Conservation (phyloP, 2,797 vertebrate genomes). For the Myotis myotis region DNA sequence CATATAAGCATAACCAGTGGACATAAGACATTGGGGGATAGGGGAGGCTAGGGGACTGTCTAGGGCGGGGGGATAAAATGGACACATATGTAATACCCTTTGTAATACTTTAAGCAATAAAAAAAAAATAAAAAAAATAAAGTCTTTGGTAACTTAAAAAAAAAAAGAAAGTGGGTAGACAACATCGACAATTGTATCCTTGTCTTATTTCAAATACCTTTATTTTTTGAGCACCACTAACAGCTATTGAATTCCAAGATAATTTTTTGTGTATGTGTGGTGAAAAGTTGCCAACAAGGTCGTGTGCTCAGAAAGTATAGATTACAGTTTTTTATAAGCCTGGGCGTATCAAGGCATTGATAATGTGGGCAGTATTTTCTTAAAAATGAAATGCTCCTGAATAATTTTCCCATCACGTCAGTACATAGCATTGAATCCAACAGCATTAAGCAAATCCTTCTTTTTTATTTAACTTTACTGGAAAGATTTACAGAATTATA, state of each 20-base stretch:
- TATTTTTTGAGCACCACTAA: slow-evolving; percentile 21
- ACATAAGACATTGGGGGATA: too few species aligned
- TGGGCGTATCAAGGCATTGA: neutral
- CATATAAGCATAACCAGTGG: too few species aligned
- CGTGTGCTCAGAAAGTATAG: neutral
- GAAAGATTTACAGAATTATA: slow-evolving; percentile 64
- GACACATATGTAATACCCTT: too few species aligned
- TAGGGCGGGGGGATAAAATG: too few species aligned
- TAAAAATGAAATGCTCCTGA: slow-evolving; percentile 54
- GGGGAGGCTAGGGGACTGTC: too few species aligned
- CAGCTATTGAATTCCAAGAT: slow-evolving; percentile 24
- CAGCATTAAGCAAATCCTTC: slow-evolving; percentile 60
- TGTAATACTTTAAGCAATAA: too few species aligned
- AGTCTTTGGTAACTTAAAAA: too few species aligned
- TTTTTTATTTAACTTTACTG: slow-evolving; percentile 68
- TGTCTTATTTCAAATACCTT: slow-evolving; percentile 37
- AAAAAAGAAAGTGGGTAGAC: slow-evolving; percentile 27
- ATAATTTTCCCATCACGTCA: slow-evolving; percentile 60
- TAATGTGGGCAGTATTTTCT: slow-evolving; percentile 53
- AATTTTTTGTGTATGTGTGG: neutral
- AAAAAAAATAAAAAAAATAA: too few species aligned
- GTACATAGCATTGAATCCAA: slow-evolving; percentile 50
- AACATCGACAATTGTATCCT: neutral
- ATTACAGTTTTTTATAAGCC: neutral
- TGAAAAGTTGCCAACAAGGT: slow-evolving; percentile 37